A percentile compares a stretch with the other conserved stretches of the same genome.
These are phyloP conservation scores for Luperina testacea DNA, from an alignment of 2,888 invertebrate species.

Conservation along the genomic window DNA sequence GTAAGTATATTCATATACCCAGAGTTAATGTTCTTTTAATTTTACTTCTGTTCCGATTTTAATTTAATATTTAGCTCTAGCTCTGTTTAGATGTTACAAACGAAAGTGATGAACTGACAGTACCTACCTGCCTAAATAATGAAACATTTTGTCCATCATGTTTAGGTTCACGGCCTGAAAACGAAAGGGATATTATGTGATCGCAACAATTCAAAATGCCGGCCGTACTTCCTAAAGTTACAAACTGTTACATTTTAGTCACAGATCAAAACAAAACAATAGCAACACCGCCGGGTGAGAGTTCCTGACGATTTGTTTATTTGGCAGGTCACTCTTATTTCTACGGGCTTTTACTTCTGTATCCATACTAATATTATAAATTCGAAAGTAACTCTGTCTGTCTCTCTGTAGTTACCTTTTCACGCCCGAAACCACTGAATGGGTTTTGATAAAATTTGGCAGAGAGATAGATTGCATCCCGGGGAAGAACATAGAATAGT, in stretches of 20 bases:
- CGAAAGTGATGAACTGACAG: neutral
- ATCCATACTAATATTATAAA: no score
- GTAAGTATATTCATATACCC: neutral
- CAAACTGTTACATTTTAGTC: conserved; percentile 63
- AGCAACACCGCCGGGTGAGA: conserved; percentile 51
- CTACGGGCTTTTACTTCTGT: neutral
- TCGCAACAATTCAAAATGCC: conserved; percentile 34
- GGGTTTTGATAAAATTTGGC: no score
- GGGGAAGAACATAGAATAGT: no score
- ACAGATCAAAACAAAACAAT: conserved; percentile 65
- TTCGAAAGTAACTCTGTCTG: no score
- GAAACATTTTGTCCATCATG: neutral
- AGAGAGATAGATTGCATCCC: no score
- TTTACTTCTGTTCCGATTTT: neutral
- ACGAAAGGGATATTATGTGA: conserved; percentile 55
- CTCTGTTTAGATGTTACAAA: neutral
- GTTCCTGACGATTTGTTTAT: conserved; percentile 41
- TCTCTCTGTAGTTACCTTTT: no score
- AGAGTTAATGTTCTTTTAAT: neutral
- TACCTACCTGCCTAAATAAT: neutral
- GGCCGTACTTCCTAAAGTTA: conserved; percentile 45
- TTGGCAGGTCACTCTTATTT: conserved; percentile 11
- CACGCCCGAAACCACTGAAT: no score
- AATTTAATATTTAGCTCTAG: neutral
- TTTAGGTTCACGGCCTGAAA: conserved; percentile 23